Conservation (phyloP, 1,140 invertebrate species). For the Rhynchophorus ferrugineus region DNA sequence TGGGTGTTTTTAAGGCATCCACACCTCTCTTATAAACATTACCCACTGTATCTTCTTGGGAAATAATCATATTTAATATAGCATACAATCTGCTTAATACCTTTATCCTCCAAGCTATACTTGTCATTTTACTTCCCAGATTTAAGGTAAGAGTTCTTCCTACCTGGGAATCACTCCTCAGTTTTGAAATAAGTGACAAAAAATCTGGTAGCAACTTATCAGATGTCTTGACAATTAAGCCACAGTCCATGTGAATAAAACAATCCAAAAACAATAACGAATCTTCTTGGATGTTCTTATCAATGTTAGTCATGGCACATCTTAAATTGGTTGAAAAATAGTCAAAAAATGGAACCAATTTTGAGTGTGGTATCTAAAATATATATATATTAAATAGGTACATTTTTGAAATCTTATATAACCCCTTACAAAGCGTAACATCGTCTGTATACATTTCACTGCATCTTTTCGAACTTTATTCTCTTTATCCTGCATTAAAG, state of each 20-base stretch:
- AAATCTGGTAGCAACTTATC: slow-evolving; percentile 67
- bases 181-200: slow-evolving; percentile 69
- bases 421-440: slow-evolving; percentile 49
- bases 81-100: slow-evolving; percentile 57
- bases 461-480: slow-evolving; percentile 58
- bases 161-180: slow-evolving; percentile 52
- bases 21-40: not conserved
- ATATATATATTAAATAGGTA: not conserved
- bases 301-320: slow-evolving; percentile 82
- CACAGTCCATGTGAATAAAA: slow-evolving; percentile 53
- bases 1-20: not conserved
- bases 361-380: slow-evolving; percentile 37
- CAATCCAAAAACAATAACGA: slow-evolving; percentile 70
- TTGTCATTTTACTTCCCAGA: slow-evolving; percentile 59
- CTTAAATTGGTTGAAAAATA: slow-evolving; percentile 67
- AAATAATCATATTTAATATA: slow-evolving; percentile 47
- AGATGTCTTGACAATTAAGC: slow-evolving; percentile 54
- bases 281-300: slow-evolving; percentile 69
- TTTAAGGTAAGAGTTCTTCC: slow-evolving; percentile 56
- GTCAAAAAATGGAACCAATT: slow-evolving; percentile 60
- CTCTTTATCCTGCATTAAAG: slow-evolving; percentile 65
- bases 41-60: not conserved
- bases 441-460: slow-evolving; percentile 56
- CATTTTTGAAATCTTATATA: not conserved
- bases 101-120: slow-evolving; percentile 66